Percentiles rank a stretch among this genome's conserved stretches.
These are phyloP conservation scores for Brachionus plicatilis DNA, from an alignment of 1,140 invertebrate genomes.

Conservation along the genomic window DNA sequence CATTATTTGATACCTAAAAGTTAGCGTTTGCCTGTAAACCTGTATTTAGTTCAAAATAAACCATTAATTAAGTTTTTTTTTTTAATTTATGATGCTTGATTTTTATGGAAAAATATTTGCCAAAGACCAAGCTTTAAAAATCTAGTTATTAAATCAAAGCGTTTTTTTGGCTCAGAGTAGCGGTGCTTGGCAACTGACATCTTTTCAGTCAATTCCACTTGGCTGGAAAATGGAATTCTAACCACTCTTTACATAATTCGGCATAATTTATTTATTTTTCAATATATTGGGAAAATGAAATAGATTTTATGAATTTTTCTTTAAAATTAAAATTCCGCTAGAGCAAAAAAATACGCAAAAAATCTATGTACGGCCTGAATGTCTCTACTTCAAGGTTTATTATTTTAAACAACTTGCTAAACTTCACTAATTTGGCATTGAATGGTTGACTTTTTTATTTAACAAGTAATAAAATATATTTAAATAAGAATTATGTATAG, in stretches of 20 bases:
- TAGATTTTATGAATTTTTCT: neutral
- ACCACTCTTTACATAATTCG: neutral
- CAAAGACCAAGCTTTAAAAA: neutral
- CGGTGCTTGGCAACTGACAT: neutral
- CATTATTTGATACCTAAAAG: neutral
- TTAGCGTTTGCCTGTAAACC: neutral
- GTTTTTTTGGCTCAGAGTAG: neutral
- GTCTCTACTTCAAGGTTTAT: neutral
- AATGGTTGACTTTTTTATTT: neutral
- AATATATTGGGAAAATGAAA: neutral
- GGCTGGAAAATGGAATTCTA: neutral
- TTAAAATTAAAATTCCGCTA: neutral
- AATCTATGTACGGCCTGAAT: neutral
- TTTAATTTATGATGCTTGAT: neutral
- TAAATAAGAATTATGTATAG: neutral
- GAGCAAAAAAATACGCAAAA: neutral
- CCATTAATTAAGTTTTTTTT: neutral
- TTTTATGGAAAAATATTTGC: neutral
- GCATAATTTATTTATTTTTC: slow-evolving; percentile 1
- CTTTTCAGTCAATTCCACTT: neutral
- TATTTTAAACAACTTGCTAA: neutral
- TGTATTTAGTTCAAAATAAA: neutral
- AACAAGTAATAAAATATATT: neutral
- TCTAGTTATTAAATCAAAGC: neutral
- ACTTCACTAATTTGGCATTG: neutral